These are phyloP conservation scores for Heptranchias perlo DNA, from an alignment of 2,113 vertebrate genomes.

Conservation along the genomic window DNA sequence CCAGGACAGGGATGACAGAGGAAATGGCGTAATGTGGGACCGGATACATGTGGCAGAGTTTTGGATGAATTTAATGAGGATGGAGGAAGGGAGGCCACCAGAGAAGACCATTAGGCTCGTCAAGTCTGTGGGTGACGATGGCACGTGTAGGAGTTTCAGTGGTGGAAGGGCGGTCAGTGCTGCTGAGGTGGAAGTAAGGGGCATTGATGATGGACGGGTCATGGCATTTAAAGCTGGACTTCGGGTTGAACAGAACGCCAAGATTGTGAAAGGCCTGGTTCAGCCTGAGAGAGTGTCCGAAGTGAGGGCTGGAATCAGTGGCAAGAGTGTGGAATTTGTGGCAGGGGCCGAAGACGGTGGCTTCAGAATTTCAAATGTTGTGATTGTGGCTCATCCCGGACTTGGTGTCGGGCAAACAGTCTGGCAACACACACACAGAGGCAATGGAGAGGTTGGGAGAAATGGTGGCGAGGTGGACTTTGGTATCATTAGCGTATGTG, in stretches of 20 bases:
- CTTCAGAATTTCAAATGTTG: neutral
- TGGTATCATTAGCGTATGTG: neutral
- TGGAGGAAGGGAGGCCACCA: neutral
- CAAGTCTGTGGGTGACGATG: neutral
- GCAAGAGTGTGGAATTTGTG: neutral
- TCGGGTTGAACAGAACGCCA: neutral
- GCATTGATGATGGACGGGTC: neutral
- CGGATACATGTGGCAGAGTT: neutral
- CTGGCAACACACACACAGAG: neutral
- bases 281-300: neutral
- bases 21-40: neutral
- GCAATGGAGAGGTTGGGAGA: neutral
- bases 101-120: neutral
- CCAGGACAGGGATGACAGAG: neutral
- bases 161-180: neutral
- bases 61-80: too few species aligned
- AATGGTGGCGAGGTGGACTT: neutral
- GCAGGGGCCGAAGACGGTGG: neutral
- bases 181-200: neutral
- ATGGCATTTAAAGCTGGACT: neutral
- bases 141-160: neutral
- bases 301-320: neutral
- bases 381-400: neutral
- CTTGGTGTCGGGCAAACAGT: neutral
- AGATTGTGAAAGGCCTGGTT: neutral